Evolutionary conservation across 2,797 vertebrate species (phyloP).

Genomic region (Acrocephalus scirpaceus): DNA sequence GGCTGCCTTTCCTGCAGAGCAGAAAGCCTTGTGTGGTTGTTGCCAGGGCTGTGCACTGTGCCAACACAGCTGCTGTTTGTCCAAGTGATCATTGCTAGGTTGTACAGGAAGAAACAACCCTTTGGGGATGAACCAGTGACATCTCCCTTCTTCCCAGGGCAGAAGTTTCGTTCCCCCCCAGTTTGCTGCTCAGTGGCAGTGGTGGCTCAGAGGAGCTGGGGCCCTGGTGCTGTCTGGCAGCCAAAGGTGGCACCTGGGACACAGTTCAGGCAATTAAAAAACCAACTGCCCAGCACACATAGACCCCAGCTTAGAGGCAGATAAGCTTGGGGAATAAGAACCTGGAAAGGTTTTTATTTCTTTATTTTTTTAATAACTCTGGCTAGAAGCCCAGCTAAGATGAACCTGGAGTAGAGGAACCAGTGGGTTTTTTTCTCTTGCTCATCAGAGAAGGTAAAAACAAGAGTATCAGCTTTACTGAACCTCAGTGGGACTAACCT

Average conservation of each 20-base stretch:
- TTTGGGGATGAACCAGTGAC: background rate
- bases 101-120: background rate
- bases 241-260: background rate
- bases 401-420: background rate
- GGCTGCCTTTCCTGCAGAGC: background rate
- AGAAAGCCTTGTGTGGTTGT: accelerated
- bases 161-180: background rate
- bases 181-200: background rate
- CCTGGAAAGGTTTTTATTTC: background rate
- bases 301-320: too few relatives aligned
- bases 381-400: background rate
- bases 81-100: accelerated
- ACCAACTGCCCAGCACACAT: accelerated
- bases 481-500: background rate
- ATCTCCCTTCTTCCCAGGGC: background rate
- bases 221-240: background rate
- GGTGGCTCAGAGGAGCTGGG: background rate
- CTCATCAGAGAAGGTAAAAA: background rate
- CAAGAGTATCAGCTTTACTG: background rate
- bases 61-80: accelerated
- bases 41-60: background rate
- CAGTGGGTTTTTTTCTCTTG: background rate
- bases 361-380: background rate
- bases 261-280: background rate
- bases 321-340: background rate